phyloP scores from a whole-genome alignment of 2,888 invertebrate genomes.

The Augochlorella aurata region DNA sequence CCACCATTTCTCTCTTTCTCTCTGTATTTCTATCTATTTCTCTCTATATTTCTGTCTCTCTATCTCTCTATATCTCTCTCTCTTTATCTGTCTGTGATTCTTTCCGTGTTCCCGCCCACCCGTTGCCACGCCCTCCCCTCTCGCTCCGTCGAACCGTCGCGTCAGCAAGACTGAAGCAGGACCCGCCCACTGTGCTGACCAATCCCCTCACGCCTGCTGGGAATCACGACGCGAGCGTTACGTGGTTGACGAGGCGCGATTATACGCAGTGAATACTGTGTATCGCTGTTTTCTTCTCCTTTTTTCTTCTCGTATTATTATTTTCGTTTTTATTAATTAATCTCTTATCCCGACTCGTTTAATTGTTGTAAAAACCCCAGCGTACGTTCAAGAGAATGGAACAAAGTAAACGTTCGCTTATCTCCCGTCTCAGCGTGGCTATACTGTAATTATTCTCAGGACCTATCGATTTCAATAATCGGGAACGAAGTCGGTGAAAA shows the following conservation, averaged over 20 bases:
- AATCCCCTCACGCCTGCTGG: neutral
- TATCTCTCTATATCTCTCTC: neutral
- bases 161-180: neutral
- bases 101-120: no score
- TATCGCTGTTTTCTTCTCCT: conserved; percentile 1
- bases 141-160: neutral
- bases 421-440: conserved; percentile 38
- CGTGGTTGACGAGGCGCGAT: neutral
- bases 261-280: conserved; percentile 12
- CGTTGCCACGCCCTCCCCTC: neutral
- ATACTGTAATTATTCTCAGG: conserved; percentile 63
- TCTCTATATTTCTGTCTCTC: neutral
- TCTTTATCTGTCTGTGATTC: neutral
- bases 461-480: conserved; percentile 57
- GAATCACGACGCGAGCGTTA: neutral
- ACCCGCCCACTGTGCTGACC: neutral
- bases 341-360: neutral
- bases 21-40: neutral
- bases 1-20: neutral
- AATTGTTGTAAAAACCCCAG: neutral
- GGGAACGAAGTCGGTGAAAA: conserved; percentile 29
- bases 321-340: no score
- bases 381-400: neutral
- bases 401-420: neutral
- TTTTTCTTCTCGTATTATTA: neutral